Percentiles rank a stretch among this genome's conserved stretches.
These are phyloP conservation scores for Apoderus coryli DNA, from an alignment of 2,888 invertebrate species.

Conservation along the genomic window DNA sequence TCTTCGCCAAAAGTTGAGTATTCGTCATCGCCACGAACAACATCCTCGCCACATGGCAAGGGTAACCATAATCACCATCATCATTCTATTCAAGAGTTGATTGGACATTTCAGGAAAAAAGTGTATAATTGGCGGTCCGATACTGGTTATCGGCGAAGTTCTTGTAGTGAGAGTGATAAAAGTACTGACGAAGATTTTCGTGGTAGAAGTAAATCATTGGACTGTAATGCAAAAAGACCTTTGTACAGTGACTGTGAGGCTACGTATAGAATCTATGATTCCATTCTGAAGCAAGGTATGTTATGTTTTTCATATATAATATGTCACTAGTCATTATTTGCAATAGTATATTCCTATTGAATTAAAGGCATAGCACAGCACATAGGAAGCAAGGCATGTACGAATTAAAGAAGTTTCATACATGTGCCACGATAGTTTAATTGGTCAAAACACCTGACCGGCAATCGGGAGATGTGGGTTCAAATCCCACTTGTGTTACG, in stretches of 20 bases:
- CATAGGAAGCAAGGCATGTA: too few species aligned
- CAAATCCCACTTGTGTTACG: too few species aligned
- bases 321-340: too few species aligned
- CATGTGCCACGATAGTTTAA: too few species aligned
- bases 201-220: conserved; percentile 64
- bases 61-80: conserved; percentile 32
- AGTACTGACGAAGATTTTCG: conserved; percentile 43
- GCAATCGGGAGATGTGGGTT: too few species aligned
- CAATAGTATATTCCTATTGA: too few species aligned
- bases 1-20: conserved; percentile 19
- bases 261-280: conserved; percentile 68
- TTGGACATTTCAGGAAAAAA: conserved; percentile 60
- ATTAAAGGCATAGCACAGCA: too few species aligned
- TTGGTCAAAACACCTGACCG: too few species aligned
- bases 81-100: conserved; percentile 62
- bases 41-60: conserved; percentile 12
- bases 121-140: conserved; percentile 55
- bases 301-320: too few species aligned
- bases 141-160: conserved; percentile 24
- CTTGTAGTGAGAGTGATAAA: conserved; percentile 38
- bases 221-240: conserved; percentile 40
- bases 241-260: conserved; percentile 62
- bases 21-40: conserved; percentile 12
- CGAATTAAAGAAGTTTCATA: too few species aligned
- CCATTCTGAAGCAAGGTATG: conserved; percentile 59